Evolutionary conservation across 2,888 invertebrate genomes (phyloP).

Genomic region (Sarcophaga carnaria): DNA sequence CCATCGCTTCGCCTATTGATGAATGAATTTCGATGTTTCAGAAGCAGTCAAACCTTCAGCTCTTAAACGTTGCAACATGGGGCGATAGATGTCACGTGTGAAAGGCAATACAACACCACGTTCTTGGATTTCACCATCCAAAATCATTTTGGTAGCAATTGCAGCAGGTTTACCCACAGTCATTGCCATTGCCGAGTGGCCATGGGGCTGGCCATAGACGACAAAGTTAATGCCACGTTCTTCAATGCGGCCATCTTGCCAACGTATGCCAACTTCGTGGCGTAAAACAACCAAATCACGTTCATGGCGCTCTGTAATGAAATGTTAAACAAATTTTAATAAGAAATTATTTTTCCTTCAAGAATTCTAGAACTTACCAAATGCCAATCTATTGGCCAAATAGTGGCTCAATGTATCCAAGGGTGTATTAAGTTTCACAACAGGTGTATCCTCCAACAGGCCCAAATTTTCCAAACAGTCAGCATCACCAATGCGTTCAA

Average conservation of each 20-base stretch:
- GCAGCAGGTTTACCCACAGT: constrained; percentile 97
- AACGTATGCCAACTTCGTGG: constrained; percentile 95
- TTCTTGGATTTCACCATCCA: constrained; percentile 98
- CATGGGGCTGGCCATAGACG: constrained; percentile 90
- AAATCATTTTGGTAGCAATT: constrained; percentile 98
- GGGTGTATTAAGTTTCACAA: constrained; percentile 92
- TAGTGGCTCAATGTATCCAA: constrained; percentile 96
- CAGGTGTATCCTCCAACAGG: constrained; percentile 90
- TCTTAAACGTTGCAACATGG: constrained; percentile 93
- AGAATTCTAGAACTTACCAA: constrained; percentile 83
- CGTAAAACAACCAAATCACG: constrained; percentile 96
- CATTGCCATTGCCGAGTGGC: constrained; percentile 98
- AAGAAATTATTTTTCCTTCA: neutral
- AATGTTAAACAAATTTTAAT: neutral
- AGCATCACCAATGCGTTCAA: constrained; percentile 90
- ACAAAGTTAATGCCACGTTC: constrained; percentile 93
- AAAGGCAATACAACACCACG: constrained; percentile 96
- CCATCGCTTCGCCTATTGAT: constrained; percentile 46
- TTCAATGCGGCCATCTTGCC: constrained; percentile 94
- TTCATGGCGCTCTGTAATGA: constrained; percentile 86
- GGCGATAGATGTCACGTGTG: constrained; percentile 94
- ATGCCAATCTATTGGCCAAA: constrained; percentile 89
- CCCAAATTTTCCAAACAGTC: constrained; percentile 93
- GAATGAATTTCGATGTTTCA: constrained; percentile 85
- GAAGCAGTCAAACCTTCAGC: constrained; percentile 90